Conservation (phyloP, 37 sponge, comb jelly and placozoan species). For the Amphimedon queenslandica region DNA sequence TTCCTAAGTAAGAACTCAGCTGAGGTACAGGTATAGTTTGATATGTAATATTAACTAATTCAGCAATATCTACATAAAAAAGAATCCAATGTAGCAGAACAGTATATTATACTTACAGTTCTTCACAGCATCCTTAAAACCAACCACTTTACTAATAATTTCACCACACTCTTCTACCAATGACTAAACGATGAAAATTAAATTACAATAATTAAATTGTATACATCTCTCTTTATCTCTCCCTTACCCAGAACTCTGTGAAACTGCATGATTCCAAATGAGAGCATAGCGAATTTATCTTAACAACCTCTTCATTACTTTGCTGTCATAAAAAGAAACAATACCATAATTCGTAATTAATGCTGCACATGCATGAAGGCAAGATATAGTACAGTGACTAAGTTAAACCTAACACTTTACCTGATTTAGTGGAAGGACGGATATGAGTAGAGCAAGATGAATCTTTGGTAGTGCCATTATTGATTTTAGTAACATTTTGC, state of each 20-base stretch:
- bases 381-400: not conserved
- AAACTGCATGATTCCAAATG: constrained; percentile 64
- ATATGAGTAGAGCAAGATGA: constrained; percentile 47
- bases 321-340: constrained; percentile 22
- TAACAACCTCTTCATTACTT: constrained; percentile 11
- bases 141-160: not conserved
- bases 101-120: constrained; percentile 31
- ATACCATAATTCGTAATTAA: too few relatives aligned
- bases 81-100: too few relatives aligned
- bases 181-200: not conserved
- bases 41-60: constrained; percentile 49
- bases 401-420: constrained; percentile 10
- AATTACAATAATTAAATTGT: not conserved
- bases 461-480: constrained; percentile 56
- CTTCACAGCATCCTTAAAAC: constrained; percentile 30
- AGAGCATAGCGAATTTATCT: constrained; percentile 19
- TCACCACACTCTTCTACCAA: constrained; percentile 15
- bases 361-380: constrained; percentile 18
- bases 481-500: constrained; percentile 61
- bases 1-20: constrained; percentile 45
- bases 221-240: too few relatives aligned
- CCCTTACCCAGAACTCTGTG: constrained; percentile 46
- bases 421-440: constrained; percentile 33
- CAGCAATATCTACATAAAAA: constrained; percentile 33
- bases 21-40: constrained; percentile 34